phyloP scores from a whole-genome alignment of 2,888 invertebrate genomes.

The Xestia xanthographa region DNA sequence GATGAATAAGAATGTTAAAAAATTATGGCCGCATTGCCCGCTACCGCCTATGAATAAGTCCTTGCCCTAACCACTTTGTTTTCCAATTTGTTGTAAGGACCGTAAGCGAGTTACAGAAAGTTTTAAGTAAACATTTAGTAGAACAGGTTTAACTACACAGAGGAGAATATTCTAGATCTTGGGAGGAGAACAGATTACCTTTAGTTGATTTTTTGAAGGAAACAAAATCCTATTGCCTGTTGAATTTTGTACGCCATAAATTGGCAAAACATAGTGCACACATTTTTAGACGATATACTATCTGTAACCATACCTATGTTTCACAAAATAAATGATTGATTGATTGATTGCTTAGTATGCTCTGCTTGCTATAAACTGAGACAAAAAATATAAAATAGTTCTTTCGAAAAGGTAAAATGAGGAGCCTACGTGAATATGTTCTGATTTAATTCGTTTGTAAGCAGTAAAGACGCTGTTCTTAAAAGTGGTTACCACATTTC shows the following conservation, averaged over 20 bases:
- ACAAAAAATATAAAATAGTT: neutral
- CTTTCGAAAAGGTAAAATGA: neutral
- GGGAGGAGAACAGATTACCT: neutral
- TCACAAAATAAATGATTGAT: too few species aligned
- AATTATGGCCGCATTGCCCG: too few species aligned
- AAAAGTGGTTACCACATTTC: neutral
- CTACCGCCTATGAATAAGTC: slow-evolving; percentile 38
- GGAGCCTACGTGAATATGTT: neutral
- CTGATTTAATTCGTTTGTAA: neutral
- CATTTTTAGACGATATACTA: too few species aligned
- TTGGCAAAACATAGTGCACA: too few species aligned
- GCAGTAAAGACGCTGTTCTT: neutral
- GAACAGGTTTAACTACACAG: slow-evolving; percentile 53
- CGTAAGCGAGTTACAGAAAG: slow-evolving; percentile 71
- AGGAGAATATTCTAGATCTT: slow-evolving; percentile 10
- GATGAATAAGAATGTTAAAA: too few species aligned
- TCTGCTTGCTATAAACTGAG: neutral
- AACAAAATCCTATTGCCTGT: too few species aligned
- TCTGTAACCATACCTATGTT: too few species aligned
- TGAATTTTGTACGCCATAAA: too few species aligned
- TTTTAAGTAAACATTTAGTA: slow-evolving; percentile 74
- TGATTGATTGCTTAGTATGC: too few species aligned
- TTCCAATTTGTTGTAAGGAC: slow-evolving; percentile 77
- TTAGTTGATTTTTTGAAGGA: neutral
- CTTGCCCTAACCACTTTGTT: slow-evolving; percentile 69